Base-by-base conservation (phyloP, 2,888 invertebrate genomes). In the Meteorus cinctellus region DNA sequence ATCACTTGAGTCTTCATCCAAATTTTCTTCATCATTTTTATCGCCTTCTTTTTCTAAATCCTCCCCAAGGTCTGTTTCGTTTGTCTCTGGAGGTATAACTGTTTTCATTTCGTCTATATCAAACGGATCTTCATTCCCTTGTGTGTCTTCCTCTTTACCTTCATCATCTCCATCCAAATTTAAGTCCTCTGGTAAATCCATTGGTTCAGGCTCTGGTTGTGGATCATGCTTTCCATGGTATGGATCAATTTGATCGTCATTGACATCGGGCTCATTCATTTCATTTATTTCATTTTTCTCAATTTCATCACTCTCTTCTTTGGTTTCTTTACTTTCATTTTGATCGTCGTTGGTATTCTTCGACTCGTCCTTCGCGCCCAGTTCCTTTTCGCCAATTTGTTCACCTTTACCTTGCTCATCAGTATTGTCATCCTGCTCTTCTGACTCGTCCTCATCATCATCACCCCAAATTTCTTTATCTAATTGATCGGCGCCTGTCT, bases 161-260 rank as follows among this genome's bases (percentile, higher is more conserved):
- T 91, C 93, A 81, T 90, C 94, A 81, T 91, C 94, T 36, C 93
- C 95, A 84, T 97, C 96, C 24, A 96, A 90, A 81, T 96, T 93
- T 82, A 97, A 91, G 88, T 97, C 95, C 60, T 98, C 97, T 0
- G 97, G 97, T 77, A 98, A 90, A 85, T 98, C 97, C 89, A 97
- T 93, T 68, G 95, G 93, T 89, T 97, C 96, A 0, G 96, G 94
- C 85, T 97, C 96, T 0, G 95, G 94, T 14, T 94, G 92, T 63
- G 94, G 94, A 82, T 94, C 93, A 78, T 95, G 92, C 72, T 96
- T 93, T 55, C 96, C 96, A 86, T 96, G 96, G 86, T 95, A 94
- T 0, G 96, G 95, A 91, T 97, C 95, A 70, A 93, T 90, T 87
- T 96, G 96, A 85, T 96, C 95, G 85, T 96, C 95, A 86, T 95